These are phyloP conservation scores for Campoplex capitator DNA, from an alignment of 2,888 invertebrate genomes.

Conservation along the genomic window DNA sequence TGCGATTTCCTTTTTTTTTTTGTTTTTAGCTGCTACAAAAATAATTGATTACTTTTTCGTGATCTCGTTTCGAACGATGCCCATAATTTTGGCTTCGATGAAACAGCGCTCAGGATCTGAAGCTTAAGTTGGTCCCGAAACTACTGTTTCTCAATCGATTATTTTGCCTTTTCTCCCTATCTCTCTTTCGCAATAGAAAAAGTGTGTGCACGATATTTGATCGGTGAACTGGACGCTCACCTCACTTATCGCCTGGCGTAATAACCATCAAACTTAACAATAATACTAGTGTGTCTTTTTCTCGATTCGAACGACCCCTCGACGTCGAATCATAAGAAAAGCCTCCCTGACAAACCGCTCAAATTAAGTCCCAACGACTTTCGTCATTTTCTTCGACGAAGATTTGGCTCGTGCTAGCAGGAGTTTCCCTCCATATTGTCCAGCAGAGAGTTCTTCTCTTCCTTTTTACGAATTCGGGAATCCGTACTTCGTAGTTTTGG, in stretches of 20 bases:
- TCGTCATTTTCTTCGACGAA: conserved; percentile 73
- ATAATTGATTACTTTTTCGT: conserved; percentile 13
- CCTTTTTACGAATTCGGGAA: conserved; percentile 85
- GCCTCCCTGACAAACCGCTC: conserved; percentile 63
- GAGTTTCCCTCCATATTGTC: conserved; percentile 90
- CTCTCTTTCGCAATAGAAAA: conserved; percentile 32
- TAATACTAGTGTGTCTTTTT: conserved; percentile 76
- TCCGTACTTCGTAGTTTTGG: conserved; percentile 87
- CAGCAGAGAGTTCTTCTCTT: conserved; percentile 92
- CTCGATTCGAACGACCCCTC: conserved; percentile 42
- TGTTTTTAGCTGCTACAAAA: conserved; percentile 14
- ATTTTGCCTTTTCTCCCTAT: background rate
- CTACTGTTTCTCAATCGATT: background rate
- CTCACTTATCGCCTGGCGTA: conserved; percentile 32
- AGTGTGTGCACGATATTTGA: conserved; percentile 18
- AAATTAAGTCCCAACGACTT: conserved; percentile 65
- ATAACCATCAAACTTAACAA: conserved; percentile 78
- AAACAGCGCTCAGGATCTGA: conserved; percentile 20
- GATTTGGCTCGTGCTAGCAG: conserved; percentile 80
- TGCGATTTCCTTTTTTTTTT: background rate
- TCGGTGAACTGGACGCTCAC: conserved; percentile 38
- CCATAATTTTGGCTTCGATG: conserved; percentile 2
- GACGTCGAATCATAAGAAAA: conserved; percentile 65
- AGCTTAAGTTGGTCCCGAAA: conserved; percentile 39
- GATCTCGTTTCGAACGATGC: conserved; percentile 21